These are phyloP conservation scores for Pachypeltis micranthus DNA, from an alignment of 1,140 invertebrate species.

Conservation along the genomic window DNA sequence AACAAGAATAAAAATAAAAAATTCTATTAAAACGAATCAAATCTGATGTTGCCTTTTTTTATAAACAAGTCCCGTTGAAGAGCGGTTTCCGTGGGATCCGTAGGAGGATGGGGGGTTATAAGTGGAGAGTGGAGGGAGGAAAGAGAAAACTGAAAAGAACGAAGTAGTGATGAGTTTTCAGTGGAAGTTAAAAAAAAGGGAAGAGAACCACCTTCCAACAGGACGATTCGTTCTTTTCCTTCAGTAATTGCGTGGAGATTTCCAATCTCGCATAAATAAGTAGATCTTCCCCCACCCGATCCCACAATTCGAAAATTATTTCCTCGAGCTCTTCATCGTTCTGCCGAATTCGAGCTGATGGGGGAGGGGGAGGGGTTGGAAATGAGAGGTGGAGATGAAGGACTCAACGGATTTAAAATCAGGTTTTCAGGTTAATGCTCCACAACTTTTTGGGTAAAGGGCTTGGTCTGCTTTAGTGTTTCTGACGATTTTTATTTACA, in stretches of 20 bases:
- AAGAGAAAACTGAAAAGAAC: neutral
- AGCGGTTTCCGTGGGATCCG: neutral
- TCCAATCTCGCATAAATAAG: constrained; percentile 19
- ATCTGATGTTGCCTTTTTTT: constrained; percentile 8
- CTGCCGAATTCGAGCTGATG: too few relatives aligned
- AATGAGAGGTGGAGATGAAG: too few relatives aligned
- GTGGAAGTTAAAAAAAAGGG: neutral
- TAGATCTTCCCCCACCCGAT: constrained; percentile 13
- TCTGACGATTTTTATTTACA: too few relatives aligned
- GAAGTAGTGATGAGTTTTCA: constrained; percentile 10
- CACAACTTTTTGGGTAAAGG: too few relatives aligned
- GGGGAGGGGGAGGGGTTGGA: too few relatives aligned
- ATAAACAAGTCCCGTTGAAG: constrained; percentile 4
- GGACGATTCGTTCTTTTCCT: neutral
- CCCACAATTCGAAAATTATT: constrained; percentile 18
- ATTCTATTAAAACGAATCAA: constrained; percentile 9
- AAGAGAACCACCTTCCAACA: neutral
- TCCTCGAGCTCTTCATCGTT: too few relatives aligned
- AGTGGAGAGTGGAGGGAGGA: neutral
- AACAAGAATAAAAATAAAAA: neutral
- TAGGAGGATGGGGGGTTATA: neutral
- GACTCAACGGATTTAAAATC: too few relatives aligned
- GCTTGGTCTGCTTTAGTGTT: too few relatives aligned
- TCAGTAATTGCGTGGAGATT: constrained; percentile 17
- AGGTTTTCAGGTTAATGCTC: too few relatives aligned